phyloP scores from a whole-genome alignment of 2,113 vertebrate species.

The Passer montanus region DNA sequence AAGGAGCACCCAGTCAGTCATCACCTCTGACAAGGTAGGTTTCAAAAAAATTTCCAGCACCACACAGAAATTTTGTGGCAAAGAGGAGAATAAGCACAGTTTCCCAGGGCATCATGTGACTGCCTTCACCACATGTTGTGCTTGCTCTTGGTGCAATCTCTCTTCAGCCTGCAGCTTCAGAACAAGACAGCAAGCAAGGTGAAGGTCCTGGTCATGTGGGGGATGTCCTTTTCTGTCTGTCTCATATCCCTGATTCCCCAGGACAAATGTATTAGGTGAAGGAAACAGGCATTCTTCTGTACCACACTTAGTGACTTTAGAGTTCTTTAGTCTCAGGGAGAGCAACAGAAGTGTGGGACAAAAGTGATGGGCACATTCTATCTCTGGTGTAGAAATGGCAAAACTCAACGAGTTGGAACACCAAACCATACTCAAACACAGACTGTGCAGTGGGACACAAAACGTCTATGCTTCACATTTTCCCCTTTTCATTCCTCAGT shows the following conservation, averaged over 20 bases:
- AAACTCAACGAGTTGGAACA: neutral
- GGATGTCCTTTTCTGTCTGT: neutral
- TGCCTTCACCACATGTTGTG: neutral
- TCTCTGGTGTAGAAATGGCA: neutral
- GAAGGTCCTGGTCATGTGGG: neutral
- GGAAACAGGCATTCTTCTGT: neutral
- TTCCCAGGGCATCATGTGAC: neutral
- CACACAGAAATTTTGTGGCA: conserved; percentile 1
- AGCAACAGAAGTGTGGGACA: neutral
- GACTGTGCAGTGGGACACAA: neutral
- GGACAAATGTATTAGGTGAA: neutral
- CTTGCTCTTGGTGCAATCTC: neutral
- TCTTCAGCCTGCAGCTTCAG: neutral
- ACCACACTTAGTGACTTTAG: neutral
- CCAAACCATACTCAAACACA: neutral
- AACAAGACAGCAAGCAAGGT: accelerated
- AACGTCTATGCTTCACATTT: neutral
- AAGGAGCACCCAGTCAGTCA: neutral
- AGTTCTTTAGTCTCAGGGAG: neutral
- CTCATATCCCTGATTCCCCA: neutral
- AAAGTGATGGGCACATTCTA: neutral
- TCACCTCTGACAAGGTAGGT: neutral
- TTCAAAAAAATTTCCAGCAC: conserved; percentile 2
- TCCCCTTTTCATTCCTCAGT: neutral
- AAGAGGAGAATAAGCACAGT: neutral